Evolutionary conservation across 2,113 vertebrate genomes (phyloP).

Genomic region (Pandion haliaetus): DNA sequence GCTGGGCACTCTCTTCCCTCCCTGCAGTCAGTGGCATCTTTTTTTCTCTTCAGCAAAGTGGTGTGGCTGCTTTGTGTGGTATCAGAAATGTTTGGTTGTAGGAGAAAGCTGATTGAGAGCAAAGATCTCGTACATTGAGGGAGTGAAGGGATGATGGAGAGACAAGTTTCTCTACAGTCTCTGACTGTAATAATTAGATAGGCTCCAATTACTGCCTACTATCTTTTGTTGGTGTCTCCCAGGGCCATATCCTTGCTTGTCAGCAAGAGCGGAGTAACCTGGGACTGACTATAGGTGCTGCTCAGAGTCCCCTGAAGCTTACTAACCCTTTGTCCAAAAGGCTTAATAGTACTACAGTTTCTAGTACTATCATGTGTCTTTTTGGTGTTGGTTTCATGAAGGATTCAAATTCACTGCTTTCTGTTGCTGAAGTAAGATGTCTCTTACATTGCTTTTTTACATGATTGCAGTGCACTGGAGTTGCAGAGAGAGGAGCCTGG

Average conservation of each 20-base stretch:
- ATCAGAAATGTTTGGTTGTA: neutral
- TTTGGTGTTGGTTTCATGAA: neutral
- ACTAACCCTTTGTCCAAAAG: neutral
- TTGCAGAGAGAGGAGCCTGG: neutral
- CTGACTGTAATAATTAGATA: neutral
- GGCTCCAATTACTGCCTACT: neutral
- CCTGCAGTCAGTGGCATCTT: accelerated
- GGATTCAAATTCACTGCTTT: neutral
- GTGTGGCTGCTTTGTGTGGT: accelerated
- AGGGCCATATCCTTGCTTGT: neutral
- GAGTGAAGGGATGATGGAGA: neutral
- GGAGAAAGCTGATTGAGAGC: neutral
- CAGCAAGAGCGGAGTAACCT: neutral
- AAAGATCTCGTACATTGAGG: neutral
- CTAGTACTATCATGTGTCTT: neutral
- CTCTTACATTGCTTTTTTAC: neutral
- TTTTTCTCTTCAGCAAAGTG: neutral
- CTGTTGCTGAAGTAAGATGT: neutral
- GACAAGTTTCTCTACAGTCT: neutral
- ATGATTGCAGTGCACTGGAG: neutral
- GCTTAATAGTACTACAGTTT: neutral
- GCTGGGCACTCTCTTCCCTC: neutral
- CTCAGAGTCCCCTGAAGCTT: neutral
- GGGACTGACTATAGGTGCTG: neutral
- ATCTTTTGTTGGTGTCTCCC: neutral